Percentiles rank a stretch among this genome's conserved stretches.
Conservation (phyloP, 2,113 vertebrate genomes). For the Mesitornis unicolor region DNA sequence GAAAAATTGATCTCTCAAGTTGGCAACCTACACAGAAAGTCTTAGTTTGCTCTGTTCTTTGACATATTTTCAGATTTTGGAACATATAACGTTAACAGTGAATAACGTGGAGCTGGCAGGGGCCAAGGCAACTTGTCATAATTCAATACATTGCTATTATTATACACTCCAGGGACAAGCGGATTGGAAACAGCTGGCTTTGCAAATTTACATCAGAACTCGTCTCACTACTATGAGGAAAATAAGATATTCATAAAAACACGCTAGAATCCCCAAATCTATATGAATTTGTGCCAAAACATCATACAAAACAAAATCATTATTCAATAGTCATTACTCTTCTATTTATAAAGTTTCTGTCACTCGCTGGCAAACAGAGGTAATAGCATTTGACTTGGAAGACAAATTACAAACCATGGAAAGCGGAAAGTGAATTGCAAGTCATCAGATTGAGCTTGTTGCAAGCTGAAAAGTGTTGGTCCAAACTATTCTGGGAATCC, state of each 20-base stretch:
- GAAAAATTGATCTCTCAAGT: background rate
- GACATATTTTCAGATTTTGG: slow-evolving; percentile 25
- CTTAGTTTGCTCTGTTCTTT: background rate
- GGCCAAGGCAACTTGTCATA: slow-evolving; percentile 9
- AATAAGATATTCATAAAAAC: slow-evolving; percentile 6
- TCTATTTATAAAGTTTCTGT: slow-evolving; percentile 40
- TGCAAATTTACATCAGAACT: slow-evolving; percentile 18
- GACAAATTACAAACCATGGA: background rate
- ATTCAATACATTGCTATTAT: background rate
- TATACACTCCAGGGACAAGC: background rate
- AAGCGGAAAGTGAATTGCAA: slow-evolving; percentile 42
- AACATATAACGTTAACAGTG: background rate
- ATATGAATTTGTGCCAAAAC: background rate
- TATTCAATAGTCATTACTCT: slow-evolving; percentile 6
- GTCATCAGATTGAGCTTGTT: background rate
- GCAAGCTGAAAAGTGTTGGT: background rate
- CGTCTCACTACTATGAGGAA: background rate
- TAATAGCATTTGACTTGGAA: slow-evolving; percentile 7
- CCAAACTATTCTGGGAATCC: slow-evolving; percentile 24
- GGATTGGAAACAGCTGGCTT: slow-evolving; percentile 17
- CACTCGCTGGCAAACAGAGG: slow-evolving; percentile 8
- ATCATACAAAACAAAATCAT: background rate
- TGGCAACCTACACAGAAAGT: background rate
- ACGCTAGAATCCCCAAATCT: background rate
- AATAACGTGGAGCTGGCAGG: background rate